Evolutionary conservation across 2,888 invertebrate genomes (phyloP).

Genomic region (Coelopa pilipes): DNA sequence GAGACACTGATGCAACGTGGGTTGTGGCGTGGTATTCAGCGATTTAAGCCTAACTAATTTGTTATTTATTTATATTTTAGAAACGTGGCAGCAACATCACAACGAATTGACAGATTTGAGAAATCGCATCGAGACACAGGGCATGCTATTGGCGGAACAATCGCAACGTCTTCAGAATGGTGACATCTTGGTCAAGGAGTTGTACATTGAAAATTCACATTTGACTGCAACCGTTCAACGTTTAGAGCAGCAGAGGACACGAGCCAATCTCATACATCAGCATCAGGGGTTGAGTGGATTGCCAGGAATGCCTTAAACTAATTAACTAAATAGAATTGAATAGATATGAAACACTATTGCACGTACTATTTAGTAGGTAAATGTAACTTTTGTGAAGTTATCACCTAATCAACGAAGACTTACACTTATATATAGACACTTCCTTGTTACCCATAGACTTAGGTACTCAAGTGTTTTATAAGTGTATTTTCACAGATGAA

Average conservation of each 20-base stretch:
- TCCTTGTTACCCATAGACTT: slow-evolving; percentile 2
- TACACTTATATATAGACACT: neutral
- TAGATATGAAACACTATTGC: neutral
- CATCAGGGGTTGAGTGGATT: slow-evolving; percentile 56
- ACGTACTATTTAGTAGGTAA: neutral
- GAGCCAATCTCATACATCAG: slow-evolving; percentile 63
- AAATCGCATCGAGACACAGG: slow-evolving; percentile 68
- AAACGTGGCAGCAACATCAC: slow-evolving; percentile 67
- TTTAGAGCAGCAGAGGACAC: slow-evolving; percentile 64
- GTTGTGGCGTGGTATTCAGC: slow-evolving; percentile 50
- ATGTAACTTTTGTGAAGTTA: slow-evolving; percentile 5
- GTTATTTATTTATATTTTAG: slow-evolving; percentile 44
- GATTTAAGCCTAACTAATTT: too few species aligned
- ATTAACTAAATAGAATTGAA: slow-evolving; percentile 3
- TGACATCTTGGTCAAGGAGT: slow-evolving; percentile 82
- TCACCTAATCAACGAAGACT: slow-evolving; percentile 10
- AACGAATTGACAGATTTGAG: slow-evolving; percentile 67
- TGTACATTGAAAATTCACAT: slow-evolving; percentile 87
- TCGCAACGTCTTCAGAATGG: slow-evolving; percentile 77
- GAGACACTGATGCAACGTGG: slow-evolving; percentile 74
- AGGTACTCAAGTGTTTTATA: neutral
- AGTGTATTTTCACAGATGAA: neutral
- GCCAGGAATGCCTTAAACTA: slow-evolving; percentile 57
- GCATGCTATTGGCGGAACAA: slow-evolving; percentile 69
- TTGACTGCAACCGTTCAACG: slow-evolving; percentile 72